These are phyloP conservation scores for Periparus ater DNA, from an alignment of 2,797 vertebrate genomes.

Conservation along the genomic window DNA sequence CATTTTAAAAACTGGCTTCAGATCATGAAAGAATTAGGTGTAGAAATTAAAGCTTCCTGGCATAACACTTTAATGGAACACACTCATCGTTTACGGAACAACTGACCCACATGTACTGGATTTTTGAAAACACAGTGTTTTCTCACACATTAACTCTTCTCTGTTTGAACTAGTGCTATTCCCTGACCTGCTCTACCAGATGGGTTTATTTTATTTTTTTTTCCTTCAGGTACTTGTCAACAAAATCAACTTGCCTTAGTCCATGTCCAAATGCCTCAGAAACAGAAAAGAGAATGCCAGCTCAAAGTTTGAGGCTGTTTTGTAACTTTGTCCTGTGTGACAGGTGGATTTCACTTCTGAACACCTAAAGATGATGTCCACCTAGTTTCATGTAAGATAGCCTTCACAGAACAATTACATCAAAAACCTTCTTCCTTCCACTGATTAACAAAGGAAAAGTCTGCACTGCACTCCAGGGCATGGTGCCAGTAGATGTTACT, in stretches of 20 bases:
- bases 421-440: not conserved
- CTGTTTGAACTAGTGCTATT: not conserved
- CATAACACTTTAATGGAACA: conserved; percentile 1
- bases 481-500: not conserved
- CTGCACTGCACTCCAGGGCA: not conserved
- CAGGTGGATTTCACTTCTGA: not conserved
- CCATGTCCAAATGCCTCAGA: not conserved
- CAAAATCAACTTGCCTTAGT: not conserved
- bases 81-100: not conserved
- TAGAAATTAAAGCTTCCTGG: conserved; percentile 51
- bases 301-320: not conserved
- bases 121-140: conserved; percentile 2
- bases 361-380: not conserved
- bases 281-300: not conserved
- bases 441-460: not conserved
- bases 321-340: not conserved
- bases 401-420: not conserved
- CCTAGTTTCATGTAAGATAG: not conserved
- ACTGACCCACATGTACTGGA: not conserved
- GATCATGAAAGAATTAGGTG: not conserved
- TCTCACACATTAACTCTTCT: not conserved
- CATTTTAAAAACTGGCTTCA: not conserved
- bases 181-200: not conserved
- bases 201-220: not conserved
- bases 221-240: not conserved